Evolutionary conservation across 2,113 vertebrate species (phyloP).

Genomic region (Trachemys scripta): DNA sequence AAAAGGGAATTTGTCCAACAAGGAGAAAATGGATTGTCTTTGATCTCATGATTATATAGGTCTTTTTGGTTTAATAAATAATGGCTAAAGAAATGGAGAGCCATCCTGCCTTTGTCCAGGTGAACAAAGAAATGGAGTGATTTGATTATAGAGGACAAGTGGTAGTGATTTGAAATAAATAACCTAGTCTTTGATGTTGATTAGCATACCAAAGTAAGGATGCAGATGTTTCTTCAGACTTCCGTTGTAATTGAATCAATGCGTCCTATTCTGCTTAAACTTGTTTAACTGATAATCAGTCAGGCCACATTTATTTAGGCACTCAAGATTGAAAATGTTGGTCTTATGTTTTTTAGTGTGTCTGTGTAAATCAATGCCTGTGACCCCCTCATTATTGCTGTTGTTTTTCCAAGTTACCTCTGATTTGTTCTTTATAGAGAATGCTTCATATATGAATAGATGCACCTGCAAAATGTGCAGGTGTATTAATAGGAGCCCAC

Average conservation of each 20-base stretch:
- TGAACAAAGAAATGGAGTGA: slow-evolving; percentile 40
- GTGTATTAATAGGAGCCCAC: neutral
- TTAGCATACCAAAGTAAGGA: slow-evolving; percentile 42
- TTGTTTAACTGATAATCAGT: slow-evolving; percentile 43
- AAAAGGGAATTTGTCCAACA: neutral
- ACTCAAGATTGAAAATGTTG: neutral
- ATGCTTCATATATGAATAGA: neutral
- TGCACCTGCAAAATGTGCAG: neutral
- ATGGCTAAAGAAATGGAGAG: slow-evolving; percentile 39
- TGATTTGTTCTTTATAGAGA: neutral
- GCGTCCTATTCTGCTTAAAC: slow-evolving; percentile 26
- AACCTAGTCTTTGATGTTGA: slow-evolving; percentile 53
- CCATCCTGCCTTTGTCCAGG: slow-evolving; percentile 30
- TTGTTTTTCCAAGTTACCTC: neutral
- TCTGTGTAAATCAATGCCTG: neutral
- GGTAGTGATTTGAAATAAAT: slow-evolving; percentile 52
- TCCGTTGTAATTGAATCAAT: slow-evolving; percentile 49
- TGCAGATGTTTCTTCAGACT: slow-evolving; percentile 34
- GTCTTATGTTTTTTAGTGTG: neutral
- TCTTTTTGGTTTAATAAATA: slow-evolving; percentile 51
- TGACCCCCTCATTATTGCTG: neutral
- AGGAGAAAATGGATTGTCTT: slow-evolving; percentile 17
- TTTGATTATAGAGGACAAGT: slow-evolving; percentile 50
- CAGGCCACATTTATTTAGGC: neutral
- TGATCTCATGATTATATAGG: slow-evolving; percentile 34